Percentiles rank a stretch among this genome's conserved stretches.
phyloP scores from a whole-genome alignment of 1,140 invertebrate species.

The Antheraea mylitta region DNA sequence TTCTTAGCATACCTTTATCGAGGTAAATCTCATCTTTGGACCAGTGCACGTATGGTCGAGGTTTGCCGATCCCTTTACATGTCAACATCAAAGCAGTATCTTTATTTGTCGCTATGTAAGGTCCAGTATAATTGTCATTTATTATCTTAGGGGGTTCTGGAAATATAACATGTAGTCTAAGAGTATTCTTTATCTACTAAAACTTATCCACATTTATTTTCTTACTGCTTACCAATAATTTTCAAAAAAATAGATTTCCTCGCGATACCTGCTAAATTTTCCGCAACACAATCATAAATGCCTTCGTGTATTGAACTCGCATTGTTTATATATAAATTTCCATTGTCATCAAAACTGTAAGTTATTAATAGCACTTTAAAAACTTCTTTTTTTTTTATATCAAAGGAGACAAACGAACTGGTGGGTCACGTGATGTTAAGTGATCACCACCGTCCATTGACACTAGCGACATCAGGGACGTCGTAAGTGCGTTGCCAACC shows the following conservation, averaged over 20 bases:
- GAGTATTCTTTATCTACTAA: too few relatives aligned
- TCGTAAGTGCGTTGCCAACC: too few relatives aligned
- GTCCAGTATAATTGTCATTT: constrained; percentile 45
- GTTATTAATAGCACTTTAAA: too few relatives aligned
- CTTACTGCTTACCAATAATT: constrained; percentile 55
- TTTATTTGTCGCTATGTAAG: constrained; percentile 53
- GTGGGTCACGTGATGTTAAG: too few relatives aligned
- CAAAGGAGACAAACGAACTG: too few relatives aligned
- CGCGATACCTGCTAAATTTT: constrained; percentile 56
- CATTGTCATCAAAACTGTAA: constrained; percentile 58
- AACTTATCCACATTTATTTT: too few relatives aligned
- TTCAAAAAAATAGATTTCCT: constrained; percentile 47
- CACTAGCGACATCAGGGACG: too few relatives aligned
- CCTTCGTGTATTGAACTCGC: constrained; percentile 45
- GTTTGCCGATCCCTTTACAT: constrained; percentile 57
- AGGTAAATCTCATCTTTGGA: constrained; percentile 59
- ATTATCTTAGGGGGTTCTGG: constrained; percentile 63
- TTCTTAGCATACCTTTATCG: constrained; percentile 42
- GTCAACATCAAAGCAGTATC: constrained; percentile 48
- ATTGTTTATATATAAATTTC: constrained; percentile 48
- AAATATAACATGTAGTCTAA: constrained; percentile 6
- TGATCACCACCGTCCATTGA: too few relatives aligned
- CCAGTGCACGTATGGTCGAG: constrained; percentile 61
- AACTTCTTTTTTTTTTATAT: too few relatives aligned
- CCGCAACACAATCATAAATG: constrained; percentile 52